These are phyloP conservation scores for Didymodactylos carnosus DNA, from an alignment of 2,888 invertebrate species.

Conservation along the genomic window DNA sequence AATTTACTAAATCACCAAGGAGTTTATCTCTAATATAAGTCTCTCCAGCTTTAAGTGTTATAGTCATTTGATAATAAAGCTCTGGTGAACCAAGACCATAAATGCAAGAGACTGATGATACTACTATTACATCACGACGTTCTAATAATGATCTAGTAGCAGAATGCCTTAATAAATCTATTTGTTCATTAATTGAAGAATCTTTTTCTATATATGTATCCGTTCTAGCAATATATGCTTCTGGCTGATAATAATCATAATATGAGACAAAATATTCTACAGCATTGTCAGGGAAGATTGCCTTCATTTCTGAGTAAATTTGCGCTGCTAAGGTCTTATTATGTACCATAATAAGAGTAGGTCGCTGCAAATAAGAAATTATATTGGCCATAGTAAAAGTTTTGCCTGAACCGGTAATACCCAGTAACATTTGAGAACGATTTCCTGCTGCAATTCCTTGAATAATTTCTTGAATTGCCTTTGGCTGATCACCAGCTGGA, in stretches of 20 bases:
- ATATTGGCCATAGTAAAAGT: slow-evolving; percentile 19
- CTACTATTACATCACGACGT: slow-evolving; percentile 10
- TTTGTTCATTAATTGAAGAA: not conserved
- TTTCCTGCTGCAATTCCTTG: slow-evolving; percentile 1
- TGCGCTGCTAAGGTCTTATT: slow-evolving; percentile 18
- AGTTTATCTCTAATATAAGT: not conserved
- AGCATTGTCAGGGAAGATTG: slow-evolving; percentile 17
- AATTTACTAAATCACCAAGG: not conserved
- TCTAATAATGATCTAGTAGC: slow-evolving; percentile 8
- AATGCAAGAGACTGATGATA: slow-evolving; percentile 14
- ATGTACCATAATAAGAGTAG: slow-evolving; percentile 14
- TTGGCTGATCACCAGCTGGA: slow-evolving; percentile 17
- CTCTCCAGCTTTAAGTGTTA: not conserved
- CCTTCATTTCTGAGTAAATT: slow-evolving; percentile 15
- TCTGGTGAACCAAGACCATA: slow-evolving; percentile 9
- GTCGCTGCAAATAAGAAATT: slow-evolving; percentile 7
- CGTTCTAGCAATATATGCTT: slow-evolving; percentile 2
- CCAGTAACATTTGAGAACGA: slow-evolving; percentile 16
- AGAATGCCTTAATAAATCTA: not conserved
- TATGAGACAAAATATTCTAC: slow-evolving; percentile 18
- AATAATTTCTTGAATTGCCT: slow-evolving; percentile 14
- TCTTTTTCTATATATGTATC: slow-evolving; percentile 15
- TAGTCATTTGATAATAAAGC: not conserved
- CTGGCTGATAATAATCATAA: slow-evolving; percentile 15
- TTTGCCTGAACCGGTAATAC: slow-evolving; percentile 19